Conservation (phyloP, 2,113 vertebrate genomes). For the Serilophus lunatus region DNA sequence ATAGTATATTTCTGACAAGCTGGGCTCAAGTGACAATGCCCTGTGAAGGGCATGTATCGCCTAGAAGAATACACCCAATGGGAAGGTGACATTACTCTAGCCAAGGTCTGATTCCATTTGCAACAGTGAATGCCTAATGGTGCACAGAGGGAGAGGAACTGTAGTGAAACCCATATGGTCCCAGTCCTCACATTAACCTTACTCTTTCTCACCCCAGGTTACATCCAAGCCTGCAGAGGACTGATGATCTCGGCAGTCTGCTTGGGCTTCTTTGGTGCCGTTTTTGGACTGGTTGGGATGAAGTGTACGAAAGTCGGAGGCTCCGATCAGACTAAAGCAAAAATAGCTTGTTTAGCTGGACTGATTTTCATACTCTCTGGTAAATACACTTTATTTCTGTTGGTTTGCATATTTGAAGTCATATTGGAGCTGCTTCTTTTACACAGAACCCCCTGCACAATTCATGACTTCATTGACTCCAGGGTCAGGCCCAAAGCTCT, state of each 20-base stretch:
- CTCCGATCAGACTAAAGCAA: slow-evolving; percentile 85
- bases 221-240: slow-evolving; percentile 89
- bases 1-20: not conserved
- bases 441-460: not conserved
- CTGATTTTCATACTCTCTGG: slow-evolving; percentile 88
- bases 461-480: not conserved
- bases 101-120: not conserved
- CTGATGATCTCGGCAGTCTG: slow-evolving; percentile 87
- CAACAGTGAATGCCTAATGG: not conserved
- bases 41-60: not conserved
- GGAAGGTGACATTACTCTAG: not conserved
- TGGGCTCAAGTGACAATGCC: not conserved
- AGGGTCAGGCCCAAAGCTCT: slow-evolving; percentile 1
- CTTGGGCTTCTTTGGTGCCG: slow-evolving; percentile 87
- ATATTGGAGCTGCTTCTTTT: not conserved
- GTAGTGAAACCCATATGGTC: not conserved
- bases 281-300: slow-evolving; percentile 93
- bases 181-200: not conserved
- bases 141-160: not conserved
- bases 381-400: slow-evolving; percentile 69
- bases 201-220: slow-evolving; percentile 74
- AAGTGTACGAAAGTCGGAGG: slow-evolving; percentile 97
- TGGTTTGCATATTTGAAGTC: not conserved
- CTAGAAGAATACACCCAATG: not conserved
- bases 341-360: slow-evolving; percentile 88